Base-by-base conservation (phyloP, 2,888 invertebrate genomes). In the Opisthograptis luteolata region DNA sequence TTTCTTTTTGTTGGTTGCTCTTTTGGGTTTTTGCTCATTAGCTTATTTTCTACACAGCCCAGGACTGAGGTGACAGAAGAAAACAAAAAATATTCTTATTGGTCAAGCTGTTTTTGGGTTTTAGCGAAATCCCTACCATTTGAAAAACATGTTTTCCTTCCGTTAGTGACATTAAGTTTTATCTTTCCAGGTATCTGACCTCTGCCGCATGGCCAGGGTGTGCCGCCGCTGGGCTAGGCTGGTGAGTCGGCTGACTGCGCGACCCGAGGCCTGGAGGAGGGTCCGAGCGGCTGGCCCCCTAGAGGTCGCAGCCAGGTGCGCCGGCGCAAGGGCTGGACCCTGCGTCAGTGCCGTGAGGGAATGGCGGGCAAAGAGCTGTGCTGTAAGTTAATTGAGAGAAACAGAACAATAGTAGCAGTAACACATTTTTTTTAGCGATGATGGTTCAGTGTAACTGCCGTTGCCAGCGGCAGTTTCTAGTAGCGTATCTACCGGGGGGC, bases 161-260 rank as follows among this genome's bases (percentile, higher is more conserved):
- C n/a, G 24, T 25, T 25, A 7, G 6, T 22, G n/a, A 17, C 1
- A 10, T 14, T 8, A 1, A 30, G 7, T 31, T 1, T 14, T 34
- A 20, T 28, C 1, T n/a, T 70, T 74, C 0, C 65, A 90, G 89
- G 82, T 88, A 14, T 82, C 87, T 13, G 89, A 89, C 43, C 94
- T 66, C 72, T 96, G 81, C 88, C 94, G 66, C 1, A 82, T 89
- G 82, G 81, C 88, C 0, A 74, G 87, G 0, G 89, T 90, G 0
- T 90, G 89, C 42, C 76, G 89, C 0, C 76, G 89, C 2, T 90
- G 89, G 89, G 81, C 87, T 7, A 70, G 89, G 8, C 75, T 90
- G 20, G 80, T 81, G 27, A 66, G 83, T 2, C 67, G 88, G n/a
- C 62, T 88, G 34, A 75, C 82, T 4, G 68, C 84, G 0, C 69